phyloP scores from a whole-genome alignment of 2,113 vertebrate species.

The Cheirogaleus medius region DNA sequence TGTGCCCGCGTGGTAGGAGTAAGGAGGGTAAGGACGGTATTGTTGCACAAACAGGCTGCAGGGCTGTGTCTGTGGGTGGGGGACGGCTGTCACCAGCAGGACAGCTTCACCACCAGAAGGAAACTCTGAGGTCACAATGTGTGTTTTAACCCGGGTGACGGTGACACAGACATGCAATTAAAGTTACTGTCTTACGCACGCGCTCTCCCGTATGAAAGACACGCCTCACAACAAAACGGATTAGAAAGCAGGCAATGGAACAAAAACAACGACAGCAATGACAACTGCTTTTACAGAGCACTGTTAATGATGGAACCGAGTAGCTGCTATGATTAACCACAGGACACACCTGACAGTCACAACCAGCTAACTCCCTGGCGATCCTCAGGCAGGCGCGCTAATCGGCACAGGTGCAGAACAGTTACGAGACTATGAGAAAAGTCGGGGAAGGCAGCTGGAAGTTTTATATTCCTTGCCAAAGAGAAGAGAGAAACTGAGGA shows the following conservation, averaged over 20 bases:
- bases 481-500: background rate
- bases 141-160: background rate
- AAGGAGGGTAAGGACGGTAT: background rate
- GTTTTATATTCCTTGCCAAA: background rate
- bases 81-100: background rate
- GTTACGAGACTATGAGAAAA: rapidly evolving
- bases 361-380: background rate
- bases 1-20: background rate
- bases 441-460: background rate
- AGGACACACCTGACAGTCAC: rapidly evolving
- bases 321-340: background rate
- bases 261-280: background rate
- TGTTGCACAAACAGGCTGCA: background rate
- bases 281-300: background rate
- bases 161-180: background rate
- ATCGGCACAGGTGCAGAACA: no score
- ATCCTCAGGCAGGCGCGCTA: rapidly evolving
- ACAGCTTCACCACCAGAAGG: no score
- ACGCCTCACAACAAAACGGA: background rate
- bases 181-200: background rate
- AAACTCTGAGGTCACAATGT: background rate
- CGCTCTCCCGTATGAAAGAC: background rate
- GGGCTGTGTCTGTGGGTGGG: background rate
- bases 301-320: no score
- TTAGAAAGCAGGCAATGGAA: background rate